Base-by-base conservation (phyloP, 2,888 invertebrate genomes). In the Dendrolimus pini region DNA sequence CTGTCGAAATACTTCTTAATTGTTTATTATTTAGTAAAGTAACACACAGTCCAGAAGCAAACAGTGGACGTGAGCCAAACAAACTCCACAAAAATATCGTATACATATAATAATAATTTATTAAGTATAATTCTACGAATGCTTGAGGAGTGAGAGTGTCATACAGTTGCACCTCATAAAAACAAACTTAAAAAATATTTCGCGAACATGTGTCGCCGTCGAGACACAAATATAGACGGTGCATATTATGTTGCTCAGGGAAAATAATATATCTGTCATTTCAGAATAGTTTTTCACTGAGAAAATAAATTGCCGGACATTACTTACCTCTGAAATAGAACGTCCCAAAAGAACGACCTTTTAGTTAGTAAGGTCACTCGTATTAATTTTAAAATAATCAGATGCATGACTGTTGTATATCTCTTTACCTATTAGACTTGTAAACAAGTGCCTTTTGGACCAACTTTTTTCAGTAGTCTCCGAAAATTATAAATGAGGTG, bases 141-240 rank as follows among this genome's bases (percentile, higher is more conserved):
- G 75, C 77, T 78, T 82, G 72, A 60, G 69, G 70, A 78, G 76
- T 78, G 85, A 83, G 79, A 72, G 70, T 78, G 70, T 75, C 78
- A 70, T 79, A 83, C 81, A 80, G 81, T 85, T 89, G 88, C 88
- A 90, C 83, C 81, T 86, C 85, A 82, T 88, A 85, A 87, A 87
- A 89, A 85, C 78, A 84, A 82, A 81, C 70, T 82, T 76, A 74
- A 78, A 81, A 80, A 83, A 81, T 81, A 74, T 81, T 83, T 82
- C 68, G 77, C 78, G 64, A 75, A 72, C 69, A 72, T 75, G 72
- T 76, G 72, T 78, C 74, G 73, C 70, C 72, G 62, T 64, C 70
- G 68, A 69, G 69, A 65, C 69, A 74, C 77, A 61, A 67, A 78
- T 75, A 75, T 75, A 78, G 77, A 68, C 66, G 64, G 61, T 85